Percentiles rank a stretch among this genome's conserved stretches.
These are phyloP conservation scores for Saccostrea glomerata DNA, from an alignment of 1,140 invertebrate genomes.

Conservation along the genomic window DNA sequence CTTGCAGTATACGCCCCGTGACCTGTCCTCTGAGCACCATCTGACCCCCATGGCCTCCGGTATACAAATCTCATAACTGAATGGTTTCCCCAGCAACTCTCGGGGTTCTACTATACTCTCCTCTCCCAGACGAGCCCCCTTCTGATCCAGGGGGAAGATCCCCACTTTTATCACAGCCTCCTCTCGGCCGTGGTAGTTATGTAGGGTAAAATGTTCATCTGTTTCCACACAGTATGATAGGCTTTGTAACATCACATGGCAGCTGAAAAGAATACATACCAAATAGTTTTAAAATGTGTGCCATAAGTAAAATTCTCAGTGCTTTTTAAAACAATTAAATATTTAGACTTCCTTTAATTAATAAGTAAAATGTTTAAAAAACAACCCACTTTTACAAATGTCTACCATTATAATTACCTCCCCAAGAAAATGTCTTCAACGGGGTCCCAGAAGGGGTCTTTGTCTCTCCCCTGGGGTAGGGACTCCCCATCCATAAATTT, in stretches of 20 bases:
- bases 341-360: background rate
- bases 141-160: constrained; percentile 62
- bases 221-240: constrained; percentile 65
- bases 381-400: no score
- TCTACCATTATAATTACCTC: constrained; percentile 64
- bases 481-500: constrained; percentile 81
- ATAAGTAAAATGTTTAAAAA: no score
- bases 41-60: constrained; percentile 65
- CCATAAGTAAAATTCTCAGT: background rate
- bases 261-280: constrained; percentile 50
- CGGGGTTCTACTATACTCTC: constrained; percentile 63
- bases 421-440: constrained; percentile 69
- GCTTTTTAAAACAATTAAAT: background rate
- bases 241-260: constrained; percentile 67
- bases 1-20: constrained; percentile 66
- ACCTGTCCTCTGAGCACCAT: constrained; percentile 64
- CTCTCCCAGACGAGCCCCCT: constrained; percentile 54
- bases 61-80: constrained; percentile 60
- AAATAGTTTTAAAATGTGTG: no score
- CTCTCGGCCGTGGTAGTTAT: constrained; percentile 70
- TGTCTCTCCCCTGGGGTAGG: constrained; percentile 51
- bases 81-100: constrained; percentile 61
- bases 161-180: constrained; percentile 66
- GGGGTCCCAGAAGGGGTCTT: constrained; percentile 72
- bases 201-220: constrained; percentile 68